Percentiles rank a stretch among this genome's conserved stretches.
phyloP scores from a whole-genome alignment of 92 coral and sea anemone species.

The Epizoanthus stellaris region DNA sequence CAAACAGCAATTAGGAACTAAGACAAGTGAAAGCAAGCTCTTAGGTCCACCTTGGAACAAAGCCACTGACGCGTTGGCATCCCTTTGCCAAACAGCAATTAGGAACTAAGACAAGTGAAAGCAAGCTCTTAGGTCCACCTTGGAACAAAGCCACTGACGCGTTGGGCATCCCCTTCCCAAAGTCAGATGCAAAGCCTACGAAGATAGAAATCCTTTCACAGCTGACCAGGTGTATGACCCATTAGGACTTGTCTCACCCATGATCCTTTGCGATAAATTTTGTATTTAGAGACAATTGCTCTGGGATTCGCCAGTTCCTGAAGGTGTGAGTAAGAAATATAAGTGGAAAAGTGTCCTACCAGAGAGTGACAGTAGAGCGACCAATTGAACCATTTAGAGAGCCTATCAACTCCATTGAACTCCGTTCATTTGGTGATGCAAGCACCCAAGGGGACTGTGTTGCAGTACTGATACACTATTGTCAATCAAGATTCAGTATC shows the following conservation, averaged over 20 bases:
- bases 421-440: constrained; percentile 9
- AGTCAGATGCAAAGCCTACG: not conserved
- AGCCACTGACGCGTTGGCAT: constrained; percentile 20
- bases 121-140: constrained; percentile 31
- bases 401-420: constrained; percentile 7
- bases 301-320: constrained; percentile 41
- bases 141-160: constrained; percentile 34
- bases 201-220: constrained; percentile 26
- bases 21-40: constrained; percentile 12
- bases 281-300: constrained; percentile 24
- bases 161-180: constrained; percentile 27
- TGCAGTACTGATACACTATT: not conserved
- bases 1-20: constrained; percentile 34
- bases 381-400: constrained; percentile 19
- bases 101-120: constrained; percentile 23
- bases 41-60: not conserved
- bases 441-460: not conserved
- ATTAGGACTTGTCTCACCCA: constrained; percentile 39
- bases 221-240: constrained; percentile 29
- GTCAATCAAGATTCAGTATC: not conserved
- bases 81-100: constrained; percentile 27
- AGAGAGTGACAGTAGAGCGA: not conserved
- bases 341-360: constrained; percentile 22
- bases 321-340: constrained; percentile 22
- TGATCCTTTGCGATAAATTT: constrained; percentile 41